A percentile compares a stretch with the other conserved stretches of the same genome.
Conservation (phyloP, 2,888 invertebrate genomes). For the Scaptomyza cyrtandrae region DNA sequence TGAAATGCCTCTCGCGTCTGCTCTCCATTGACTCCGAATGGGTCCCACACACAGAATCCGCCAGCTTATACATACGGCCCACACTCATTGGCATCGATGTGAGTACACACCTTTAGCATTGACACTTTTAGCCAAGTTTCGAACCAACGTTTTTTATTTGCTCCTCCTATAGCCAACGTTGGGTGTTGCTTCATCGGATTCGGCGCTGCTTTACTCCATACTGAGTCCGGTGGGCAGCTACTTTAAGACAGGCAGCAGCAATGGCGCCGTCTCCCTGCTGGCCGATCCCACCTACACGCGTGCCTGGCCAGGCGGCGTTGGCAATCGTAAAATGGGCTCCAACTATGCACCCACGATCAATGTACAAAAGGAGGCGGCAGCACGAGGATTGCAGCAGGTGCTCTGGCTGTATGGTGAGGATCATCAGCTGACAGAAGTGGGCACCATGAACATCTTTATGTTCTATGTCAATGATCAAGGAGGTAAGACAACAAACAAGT, state of each 20-base stretch:
- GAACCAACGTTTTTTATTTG: neutral
- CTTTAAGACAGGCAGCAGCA: constrained; percentile 88
- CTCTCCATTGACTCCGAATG: constrained; percentile 97
- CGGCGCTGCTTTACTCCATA: constrained; percentile 96
- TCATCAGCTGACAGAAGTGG: constrained; percentile 97
- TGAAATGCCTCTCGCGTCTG: constrained; percentile 93
- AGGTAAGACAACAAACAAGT: constrained; percentile 87
- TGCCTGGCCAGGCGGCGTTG: constrained; percentile 97
- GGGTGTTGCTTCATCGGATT: constrained; percentile 94
- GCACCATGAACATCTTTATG: constrained; percentile 99
- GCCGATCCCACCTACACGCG: constrained; percentile 96
- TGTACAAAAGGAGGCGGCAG: constrained; percentile 90
- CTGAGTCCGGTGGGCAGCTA: constrained; percentile 97
- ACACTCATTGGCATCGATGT: constrained; percentile 99
- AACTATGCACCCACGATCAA: constrained; percentile 95
- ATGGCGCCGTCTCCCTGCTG: constrained; percentile 91
- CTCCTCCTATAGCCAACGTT: constrained; percentile 90
- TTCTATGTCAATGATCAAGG: constrained; percentile 94
- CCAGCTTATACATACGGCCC: constrained; percentile 97
- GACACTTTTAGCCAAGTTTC: neutral
- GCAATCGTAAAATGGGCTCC: constrained; percentile 97
- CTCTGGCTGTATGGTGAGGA: constrained; percentile 98
- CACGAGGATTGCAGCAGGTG: constrained; percentile 95
- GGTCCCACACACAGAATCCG: constrained; percentile 96
- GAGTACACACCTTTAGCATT: constrained; percentile 73